These are phyloP conservation scores for Rattus norvegicus DNA, from an alignment of 2,113 vertebrate species.

Conservation along the genomic window DNA sequence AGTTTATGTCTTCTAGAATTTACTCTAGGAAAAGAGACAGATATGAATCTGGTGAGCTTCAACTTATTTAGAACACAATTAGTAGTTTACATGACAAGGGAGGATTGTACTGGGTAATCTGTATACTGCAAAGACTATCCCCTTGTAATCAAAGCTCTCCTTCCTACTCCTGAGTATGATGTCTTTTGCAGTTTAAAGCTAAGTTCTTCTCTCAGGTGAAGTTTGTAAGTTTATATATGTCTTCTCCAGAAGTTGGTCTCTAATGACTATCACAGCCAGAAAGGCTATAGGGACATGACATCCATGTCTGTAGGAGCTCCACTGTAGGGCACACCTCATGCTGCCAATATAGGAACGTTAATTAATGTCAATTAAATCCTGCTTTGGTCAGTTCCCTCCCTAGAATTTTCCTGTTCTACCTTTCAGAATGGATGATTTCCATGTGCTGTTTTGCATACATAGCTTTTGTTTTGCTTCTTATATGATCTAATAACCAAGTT, in stretches of 20 bases:
- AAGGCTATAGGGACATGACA: neutral
- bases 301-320: neutral
- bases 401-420: neutral
- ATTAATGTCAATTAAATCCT: neutral
- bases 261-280: neutral
- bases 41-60: neutral
- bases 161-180: neutral
- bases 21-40: neutral
- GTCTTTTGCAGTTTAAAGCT: neutral
- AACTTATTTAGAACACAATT: neutral
- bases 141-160: neutral
- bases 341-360: neutral
- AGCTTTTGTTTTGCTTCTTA: neutral
- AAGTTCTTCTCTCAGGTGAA: neutral
- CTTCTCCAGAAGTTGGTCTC: neutral
- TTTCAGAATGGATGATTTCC: neutral
- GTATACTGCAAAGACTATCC: rapidly evolving
- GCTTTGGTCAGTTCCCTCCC: neutral
- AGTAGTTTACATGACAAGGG: neutral
- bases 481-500: neutral
- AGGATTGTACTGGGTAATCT: neutral
- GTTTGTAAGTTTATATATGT: neutral
- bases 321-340: neutral
- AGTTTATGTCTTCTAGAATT: neutral
- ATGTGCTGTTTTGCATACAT: neutral